Evolutionary conservation across 2,113 vertebrate species (phyloP).

Genomic region (Nicator chloris): DNA sequence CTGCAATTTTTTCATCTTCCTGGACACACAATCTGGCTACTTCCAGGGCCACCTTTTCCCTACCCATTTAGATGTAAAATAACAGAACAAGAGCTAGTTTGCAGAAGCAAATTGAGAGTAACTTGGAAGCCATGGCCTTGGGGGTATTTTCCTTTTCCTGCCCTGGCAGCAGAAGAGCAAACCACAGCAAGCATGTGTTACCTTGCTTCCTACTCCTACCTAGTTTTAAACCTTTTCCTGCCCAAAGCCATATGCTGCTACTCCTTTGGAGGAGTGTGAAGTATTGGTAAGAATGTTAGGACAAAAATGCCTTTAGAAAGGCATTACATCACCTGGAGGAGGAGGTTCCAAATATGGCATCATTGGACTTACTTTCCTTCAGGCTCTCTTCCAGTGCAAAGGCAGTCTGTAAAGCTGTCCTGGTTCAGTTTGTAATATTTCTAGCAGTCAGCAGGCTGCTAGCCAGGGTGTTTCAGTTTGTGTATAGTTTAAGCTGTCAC

Average conservation of each 20-base stretch:
- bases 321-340: neutral
- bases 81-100: neutral
- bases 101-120: neutral
- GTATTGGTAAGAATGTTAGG: neutral
- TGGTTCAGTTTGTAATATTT: neutral
- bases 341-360: too few relatives aligned
- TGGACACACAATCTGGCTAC: neutral
- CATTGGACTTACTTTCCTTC: accelerated
- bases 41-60: neutral
- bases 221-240: neutral
- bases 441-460: neutral
- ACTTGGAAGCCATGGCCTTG: neutral
- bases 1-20: neutral
- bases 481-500: neutral
- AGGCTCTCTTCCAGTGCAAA: neutral
- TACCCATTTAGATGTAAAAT: neutral
- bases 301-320: neutral
- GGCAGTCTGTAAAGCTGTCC: neutral
- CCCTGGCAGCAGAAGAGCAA: neutral
- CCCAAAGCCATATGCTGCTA: neutral
- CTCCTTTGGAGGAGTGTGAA: neutral
- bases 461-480: neutral
- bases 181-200: neutral
- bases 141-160: neutral
- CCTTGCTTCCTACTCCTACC: neutral